Evolutionary conservation across 92 coral and sea anemone species (phyloP).

Genomic region (Isaurus tuberculatus): DNA sequence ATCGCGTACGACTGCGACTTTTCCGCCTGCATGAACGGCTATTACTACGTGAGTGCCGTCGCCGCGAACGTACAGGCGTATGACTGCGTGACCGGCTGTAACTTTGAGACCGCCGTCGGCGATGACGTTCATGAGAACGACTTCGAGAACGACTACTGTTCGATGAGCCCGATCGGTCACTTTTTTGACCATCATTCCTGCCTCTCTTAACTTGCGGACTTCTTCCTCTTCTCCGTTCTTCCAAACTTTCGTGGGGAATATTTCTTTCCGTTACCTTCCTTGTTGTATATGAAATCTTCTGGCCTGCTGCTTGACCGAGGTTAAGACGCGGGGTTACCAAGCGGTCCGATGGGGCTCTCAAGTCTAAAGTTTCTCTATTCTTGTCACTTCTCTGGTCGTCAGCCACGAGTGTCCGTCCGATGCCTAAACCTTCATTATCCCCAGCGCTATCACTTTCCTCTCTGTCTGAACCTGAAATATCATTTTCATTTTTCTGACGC

Average conservation of each 20-base stretch:
- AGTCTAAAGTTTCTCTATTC: background rate
- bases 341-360: constrained; percentile 14
- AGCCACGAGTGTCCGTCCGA: background rate
- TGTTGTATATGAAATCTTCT: background rate
- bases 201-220: constrained; percentile 9
- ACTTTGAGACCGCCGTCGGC: constrained; percentile 17
- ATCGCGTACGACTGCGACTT: constrained; percentile 30
- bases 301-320: background rate
- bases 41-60: constrained; percentile 21
- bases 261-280: background rate
- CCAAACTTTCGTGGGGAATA: background rate
- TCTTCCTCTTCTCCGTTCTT: constrained; percentile 11
- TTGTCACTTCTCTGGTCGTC: background rate
- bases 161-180: background rate
- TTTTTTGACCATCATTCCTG: background rate
- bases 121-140: background rate
- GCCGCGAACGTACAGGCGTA: background rate
- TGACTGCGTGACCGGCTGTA: constrained; percentile 32
- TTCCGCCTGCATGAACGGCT: constrained; percentile 31
- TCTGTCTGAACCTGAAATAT: background rate
- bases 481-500: background rate
- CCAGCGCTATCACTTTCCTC: background rate
- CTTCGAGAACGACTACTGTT: constrained; percentile 5
- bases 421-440: background rate
- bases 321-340: background rate